Percentiles rank a stretch among this genome's conserved stretches.
These are phyloP conservation scores for Ferrisia virgata DNA, from an alignment of 2,888 invertebrate species.

Conservation along the genomic window DNA sequence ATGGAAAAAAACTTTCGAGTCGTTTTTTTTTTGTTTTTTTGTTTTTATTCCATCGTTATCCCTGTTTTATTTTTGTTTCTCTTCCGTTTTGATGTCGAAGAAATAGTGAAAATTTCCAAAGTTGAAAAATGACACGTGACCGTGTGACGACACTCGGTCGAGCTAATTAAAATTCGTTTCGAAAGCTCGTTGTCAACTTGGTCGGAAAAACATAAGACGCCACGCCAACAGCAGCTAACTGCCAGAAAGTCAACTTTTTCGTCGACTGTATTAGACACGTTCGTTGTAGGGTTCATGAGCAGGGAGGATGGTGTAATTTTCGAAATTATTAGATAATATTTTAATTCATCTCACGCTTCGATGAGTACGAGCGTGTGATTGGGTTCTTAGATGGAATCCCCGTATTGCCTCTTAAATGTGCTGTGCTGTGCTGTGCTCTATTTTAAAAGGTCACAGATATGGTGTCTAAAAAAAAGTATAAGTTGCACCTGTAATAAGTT, in stretches of 20 bases:
- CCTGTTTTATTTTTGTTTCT: too few species aligned
- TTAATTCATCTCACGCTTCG: neutral
- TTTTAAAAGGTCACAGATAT: too few species aligned
- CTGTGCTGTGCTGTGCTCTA: too few species aligned
- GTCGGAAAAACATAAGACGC: neutral
- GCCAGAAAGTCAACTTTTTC: neutral
- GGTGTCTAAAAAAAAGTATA: too few species aligned
- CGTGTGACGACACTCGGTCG: neutral
- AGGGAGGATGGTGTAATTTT: neutral
- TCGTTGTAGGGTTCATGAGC: neutral
- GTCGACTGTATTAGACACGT: neutral
- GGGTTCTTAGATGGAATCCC: neutral
- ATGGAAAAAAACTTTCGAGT: neutral
- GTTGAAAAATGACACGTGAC: neutral
- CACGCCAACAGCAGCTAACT: too few species aligned
- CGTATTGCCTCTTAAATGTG: too few species aligned
- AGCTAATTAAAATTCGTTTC: conserved; percentile 8
- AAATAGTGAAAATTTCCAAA: neutral
- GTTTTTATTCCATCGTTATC: neutral
- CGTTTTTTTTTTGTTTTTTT: neutral
- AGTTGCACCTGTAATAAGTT: too few species aligned
- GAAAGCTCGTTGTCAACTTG: neutral
- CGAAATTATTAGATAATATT: neutral
- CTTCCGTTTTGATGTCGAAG: too few species aligned
- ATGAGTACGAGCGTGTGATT: neutral